Evolutionary conservation across 1,140 invertebrate species (phyloP), one percentile per base, ranked within the genome.

Genomic region (Nylanderia fulva): DNA sequence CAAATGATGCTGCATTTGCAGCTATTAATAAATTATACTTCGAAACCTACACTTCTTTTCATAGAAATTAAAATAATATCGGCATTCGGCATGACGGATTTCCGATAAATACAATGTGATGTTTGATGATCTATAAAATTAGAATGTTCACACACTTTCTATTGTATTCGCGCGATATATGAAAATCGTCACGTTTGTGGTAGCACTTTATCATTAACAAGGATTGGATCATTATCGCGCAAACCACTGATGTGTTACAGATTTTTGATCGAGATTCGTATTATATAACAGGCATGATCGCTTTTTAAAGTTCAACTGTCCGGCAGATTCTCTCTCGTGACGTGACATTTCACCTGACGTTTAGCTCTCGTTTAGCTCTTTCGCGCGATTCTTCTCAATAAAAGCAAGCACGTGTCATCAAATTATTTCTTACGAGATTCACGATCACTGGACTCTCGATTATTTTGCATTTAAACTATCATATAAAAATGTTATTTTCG

Each of bases 191-290:
- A 94, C 75, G 85, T 91, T 33, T 95, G 95, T 82, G 95, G 94
- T 29, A 94, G 92, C 8, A 89, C n/a, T n/a, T 93, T 29, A 91
- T 95, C 60, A 92, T 95, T 72, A 92, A 88, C 60, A 69, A 90
- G n/a, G 75, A 90, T 52, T 95, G 93, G 92, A 88, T 95, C 8
- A 75, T 96, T 29, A 48, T 4, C 45, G 45, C 0, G 15, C n/a
- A n/a, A 1, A 48, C 45, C 11, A 13, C 8, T 8, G 45, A n/a
- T 15, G 15, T 15, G 15, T 4, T 48, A 48, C 45, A 48, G 15
- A 95, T 74, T 58, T 29, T 42, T 27, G 8, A 63, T 33, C 11
- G 9, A 11, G 8, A 42, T 42, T 5, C 21, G 13, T 18, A 68
- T 48, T 77, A 9, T 77, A 9, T 42, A 42, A 42, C 24, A 61